A percentile compares a stretch with the other conserved stretches of the same genome.
Conservation (phyloP, 2,797 vertebrate genomes). For the Prionace glauca region DNA sequence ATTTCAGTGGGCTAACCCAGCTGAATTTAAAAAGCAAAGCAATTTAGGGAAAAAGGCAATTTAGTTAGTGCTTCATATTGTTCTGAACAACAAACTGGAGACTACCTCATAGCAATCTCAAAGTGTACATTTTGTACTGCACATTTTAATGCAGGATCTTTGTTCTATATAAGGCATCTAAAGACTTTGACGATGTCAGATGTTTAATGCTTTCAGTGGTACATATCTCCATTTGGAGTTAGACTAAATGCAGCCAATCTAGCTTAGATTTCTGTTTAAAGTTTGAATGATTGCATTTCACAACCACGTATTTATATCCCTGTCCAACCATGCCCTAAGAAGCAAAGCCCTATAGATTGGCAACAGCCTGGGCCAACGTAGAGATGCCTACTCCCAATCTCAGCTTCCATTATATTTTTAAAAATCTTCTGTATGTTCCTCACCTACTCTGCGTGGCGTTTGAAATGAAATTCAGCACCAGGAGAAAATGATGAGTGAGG, state of each 20-base stretch:
- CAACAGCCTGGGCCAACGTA: background rate
- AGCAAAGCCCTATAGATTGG: background rate
- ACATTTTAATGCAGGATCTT: background rate
- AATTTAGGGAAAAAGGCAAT: background rate
- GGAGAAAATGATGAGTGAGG: background rate
- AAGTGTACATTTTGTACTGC: background rate
- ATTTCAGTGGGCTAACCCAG: background rate
- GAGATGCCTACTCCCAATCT: background rate
- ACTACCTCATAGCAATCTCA: background rate
- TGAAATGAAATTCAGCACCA: background rate
- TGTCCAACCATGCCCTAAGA: background rate
- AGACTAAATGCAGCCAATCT: background rate
- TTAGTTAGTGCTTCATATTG: background rate
- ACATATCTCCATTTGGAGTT: background rate
- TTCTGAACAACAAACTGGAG: constrained; percentile 3
- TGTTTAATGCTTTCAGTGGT: background rate
- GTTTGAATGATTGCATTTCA: background rate
- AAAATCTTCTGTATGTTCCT: background rate
- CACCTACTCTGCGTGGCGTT: background rate
- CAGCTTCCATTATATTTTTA: background rate
- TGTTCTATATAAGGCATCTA: background rate
- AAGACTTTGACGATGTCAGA: background rate
- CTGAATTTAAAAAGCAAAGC: background rate
- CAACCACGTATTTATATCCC: background rate
- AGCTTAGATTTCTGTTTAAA: background rate